These are phyloP conservation scores for Calypte anna DNA, from an alignment of 2,113 vertebrate species.

Conservation along the genomic window DNA sequence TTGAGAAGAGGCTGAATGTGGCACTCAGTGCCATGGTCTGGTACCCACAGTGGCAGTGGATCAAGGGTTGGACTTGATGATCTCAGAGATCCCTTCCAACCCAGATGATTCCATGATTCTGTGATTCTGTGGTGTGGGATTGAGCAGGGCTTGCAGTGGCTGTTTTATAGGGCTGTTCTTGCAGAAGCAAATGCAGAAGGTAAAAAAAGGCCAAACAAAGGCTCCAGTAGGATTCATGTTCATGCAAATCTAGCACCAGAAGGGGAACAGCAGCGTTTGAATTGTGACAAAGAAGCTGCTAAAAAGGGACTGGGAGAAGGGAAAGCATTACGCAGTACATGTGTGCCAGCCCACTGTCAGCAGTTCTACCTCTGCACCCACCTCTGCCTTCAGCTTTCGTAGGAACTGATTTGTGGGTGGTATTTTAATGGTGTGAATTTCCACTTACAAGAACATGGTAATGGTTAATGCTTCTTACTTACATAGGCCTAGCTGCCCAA, in stretches of 20 bases:
- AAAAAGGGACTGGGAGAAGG: neutral
- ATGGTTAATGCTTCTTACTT: neutral
- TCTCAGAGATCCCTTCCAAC: too few species aligned
- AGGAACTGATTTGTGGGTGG: neutral
- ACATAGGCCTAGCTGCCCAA: neutral
- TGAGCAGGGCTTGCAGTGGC: neutral
- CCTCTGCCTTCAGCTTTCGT: neutral
- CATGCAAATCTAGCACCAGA: neutral
- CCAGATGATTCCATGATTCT: too few species aligned
- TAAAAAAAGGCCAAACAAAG: neutral
- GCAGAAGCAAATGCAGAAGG: neutral
- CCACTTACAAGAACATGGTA: neutral
- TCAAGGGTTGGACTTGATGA: too few species aligned
- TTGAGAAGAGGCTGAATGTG: too few species aligned
- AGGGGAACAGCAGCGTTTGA: neutral
- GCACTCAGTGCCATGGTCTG: too few species aligned
- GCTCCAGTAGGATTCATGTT: neutral
- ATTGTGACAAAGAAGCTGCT: neutral
- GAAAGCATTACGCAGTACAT: neutral
- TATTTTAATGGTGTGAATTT: neutral
- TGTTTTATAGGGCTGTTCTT: neutral
- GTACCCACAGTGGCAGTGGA: too few species aligned
- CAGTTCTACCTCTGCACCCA: neutral
- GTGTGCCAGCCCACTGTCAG: rapidly evolving
- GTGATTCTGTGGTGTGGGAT: neutral